Percentiles rank a stretch among this genome's conserved stretches.
phyloP scores from a whole-genome alignment of 2,113 vertebrate species.

The Danionella cerebrum region DNA sequence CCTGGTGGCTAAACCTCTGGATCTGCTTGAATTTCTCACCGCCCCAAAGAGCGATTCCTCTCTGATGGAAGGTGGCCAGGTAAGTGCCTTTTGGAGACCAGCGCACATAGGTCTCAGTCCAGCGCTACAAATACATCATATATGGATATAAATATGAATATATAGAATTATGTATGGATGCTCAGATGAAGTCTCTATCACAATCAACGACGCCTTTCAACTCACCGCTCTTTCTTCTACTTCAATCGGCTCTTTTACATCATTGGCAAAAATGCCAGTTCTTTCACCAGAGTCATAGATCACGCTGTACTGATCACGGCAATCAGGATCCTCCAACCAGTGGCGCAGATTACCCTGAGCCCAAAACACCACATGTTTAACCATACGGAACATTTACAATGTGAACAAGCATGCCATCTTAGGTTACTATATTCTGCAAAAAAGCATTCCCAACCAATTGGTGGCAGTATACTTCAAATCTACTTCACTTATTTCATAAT shows the following conservation, averaged over 20 bases:
- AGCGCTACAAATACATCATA: conserved; percentile 75
- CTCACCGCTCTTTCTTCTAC: conserved; percentile 90
- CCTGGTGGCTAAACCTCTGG: conserved; percentile 92
- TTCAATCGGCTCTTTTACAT: conserved; percentile 84
- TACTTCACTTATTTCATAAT: no score
- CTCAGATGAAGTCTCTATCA: not conserved
- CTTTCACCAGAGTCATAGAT: conserved; percentile 96
- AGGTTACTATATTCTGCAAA: no score
- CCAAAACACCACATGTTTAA: not conserved
- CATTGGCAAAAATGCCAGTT: conserved; percentile 89
- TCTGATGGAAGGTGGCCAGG: conserved; percentile 91
- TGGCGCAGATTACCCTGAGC: conserved; percentile 86
- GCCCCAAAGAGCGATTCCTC: conserved; percentile 94
- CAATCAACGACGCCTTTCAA: conserved; percentile 14
- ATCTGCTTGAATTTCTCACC: conserved; percentile 99
- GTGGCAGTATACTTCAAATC: no score
- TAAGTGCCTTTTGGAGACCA: conserved; percentile 98
- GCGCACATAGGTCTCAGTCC: conserved; percentile 95
- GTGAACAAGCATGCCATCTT: no score
- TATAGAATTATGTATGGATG: not conserved
- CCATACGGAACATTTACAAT: not conserved
- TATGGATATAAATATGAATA: not conserved
- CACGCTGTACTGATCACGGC: conserved; percentile 95
- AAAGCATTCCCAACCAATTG: no score
- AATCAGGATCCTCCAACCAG: conserved; percentile 92